phyloP scores from a whole-genome alignment of 2,888 invertebrate species.

The Gastracanthus pulcherrimus region DNA sequence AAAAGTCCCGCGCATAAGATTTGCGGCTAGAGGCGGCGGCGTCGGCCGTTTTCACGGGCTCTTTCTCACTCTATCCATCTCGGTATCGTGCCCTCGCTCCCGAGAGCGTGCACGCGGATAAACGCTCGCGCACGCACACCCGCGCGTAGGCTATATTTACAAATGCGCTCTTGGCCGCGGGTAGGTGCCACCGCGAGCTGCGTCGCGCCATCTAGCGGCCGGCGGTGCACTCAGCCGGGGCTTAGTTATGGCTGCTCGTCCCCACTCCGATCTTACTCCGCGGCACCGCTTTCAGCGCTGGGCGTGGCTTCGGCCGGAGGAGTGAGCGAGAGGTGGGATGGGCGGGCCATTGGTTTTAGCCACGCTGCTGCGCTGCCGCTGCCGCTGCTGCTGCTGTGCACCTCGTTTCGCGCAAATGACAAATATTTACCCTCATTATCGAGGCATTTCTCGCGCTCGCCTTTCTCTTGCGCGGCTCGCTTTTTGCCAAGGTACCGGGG shows the following conservation, averaged over 20 bases:
- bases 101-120: neutral
- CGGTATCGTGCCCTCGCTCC: constrained; percentile 39
- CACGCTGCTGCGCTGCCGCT: neutral
- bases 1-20: constrained; percentile 63
- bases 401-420: constrained; percentile 46
- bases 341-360: constrained; percentile 38
- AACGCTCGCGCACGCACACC: neutral
- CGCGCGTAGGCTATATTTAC: neutral
- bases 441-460: constrained; percentile 25
- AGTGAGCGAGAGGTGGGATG: constrained; percentile 53
- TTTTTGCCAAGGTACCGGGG: constrained; percentile 1
- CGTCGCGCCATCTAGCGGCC: constrained; percentile 74
- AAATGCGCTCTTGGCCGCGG: neutral
- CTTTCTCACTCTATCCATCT: constrained; percentile 7
- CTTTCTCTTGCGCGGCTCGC: neutral
- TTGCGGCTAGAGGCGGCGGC: constrained; percentile 52
- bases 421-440: constrained; percentile 56
- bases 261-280: constrained; percentile 63
- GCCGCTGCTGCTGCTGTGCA: too few species aligned
- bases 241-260: constrained; percentile 76
- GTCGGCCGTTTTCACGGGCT: constrained; percentile 47
- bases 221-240: constrained; percentile 66
- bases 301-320: constrained; percentile 71
- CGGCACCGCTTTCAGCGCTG: too few species aligned
- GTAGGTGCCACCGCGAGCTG: neutral